Evolutionary conservation across 2,888 invertebrate genomes (phyloP).

Genomic region (Philonicus albiceps): DNA sequence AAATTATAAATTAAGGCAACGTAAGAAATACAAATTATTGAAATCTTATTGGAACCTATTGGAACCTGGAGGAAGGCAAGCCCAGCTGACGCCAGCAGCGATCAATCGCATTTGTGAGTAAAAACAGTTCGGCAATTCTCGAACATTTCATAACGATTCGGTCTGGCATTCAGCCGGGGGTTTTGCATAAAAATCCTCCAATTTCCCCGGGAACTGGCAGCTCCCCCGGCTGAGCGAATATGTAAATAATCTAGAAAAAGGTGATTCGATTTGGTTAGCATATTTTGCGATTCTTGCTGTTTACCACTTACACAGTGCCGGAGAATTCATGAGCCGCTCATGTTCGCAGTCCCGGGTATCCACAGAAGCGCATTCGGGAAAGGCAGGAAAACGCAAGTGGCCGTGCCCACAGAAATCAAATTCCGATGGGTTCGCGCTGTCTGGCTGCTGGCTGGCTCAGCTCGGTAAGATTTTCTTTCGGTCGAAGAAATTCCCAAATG

Average conservation of each 20-base stretch:
- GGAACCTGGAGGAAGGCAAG: background rate
- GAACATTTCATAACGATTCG: background rate
- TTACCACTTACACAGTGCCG: conserved; percentile 44
- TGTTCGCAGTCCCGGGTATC: conserved; percentile 7
- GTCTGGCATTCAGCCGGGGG: background rate
- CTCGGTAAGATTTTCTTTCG: background rate
- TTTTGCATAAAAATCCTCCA: background rate
- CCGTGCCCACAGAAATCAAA: conserved; percentile 35
- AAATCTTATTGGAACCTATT: background rate
- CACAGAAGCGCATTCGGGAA: conserved; percentile 9
- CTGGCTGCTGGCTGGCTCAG: background rate
- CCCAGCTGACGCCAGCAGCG: background rate
- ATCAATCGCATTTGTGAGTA: background rate
- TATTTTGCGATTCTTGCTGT: background rate
- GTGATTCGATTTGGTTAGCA: background rate
- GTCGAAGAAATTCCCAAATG: background rate
- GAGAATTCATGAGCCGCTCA: conserved; percentile 45
- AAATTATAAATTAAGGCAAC: no score
- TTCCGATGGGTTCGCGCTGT: background rate
- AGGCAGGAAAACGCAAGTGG: conserved; percentile 23
- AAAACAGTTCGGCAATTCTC: background rate
- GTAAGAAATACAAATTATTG: background rate
- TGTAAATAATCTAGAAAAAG: conserved; percentile 1
- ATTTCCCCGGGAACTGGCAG: background rate
- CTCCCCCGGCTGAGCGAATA: background rate